Percentiles rank a stretch among this genome's conserved stretches.
phyloP scores from a whole-genome alignment of 1,140 invertebrate species.

The Tigriopus japonicus region DNA sequence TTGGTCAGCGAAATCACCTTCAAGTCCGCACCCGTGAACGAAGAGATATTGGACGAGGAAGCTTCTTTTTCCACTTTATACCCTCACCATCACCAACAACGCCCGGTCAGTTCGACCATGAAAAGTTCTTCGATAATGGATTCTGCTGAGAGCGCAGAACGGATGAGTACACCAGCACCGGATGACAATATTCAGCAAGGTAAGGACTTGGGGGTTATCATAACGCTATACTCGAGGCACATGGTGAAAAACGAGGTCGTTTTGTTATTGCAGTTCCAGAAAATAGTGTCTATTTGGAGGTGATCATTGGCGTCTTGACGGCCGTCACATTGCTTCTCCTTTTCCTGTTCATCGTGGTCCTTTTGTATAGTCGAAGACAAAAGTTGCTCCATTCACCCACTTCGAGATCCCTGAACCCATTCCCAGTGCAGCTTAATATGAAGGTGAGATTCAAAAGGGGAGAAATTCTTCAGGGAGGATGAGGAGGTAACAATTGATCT shows the following conservation, averaged over 20 bases:
- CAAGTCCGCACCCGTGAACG: conserved; percentile 33
- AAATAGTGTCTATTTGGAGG: conserved; percentile 31
- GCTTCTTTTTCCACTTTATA: background rate
- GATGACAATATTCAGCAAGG: background rate
- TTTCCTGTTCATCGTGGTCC: conserved; percentile 46
- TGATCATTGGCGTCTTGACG: conserved; percentile 51
- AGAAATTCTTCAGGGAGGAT: background rate
- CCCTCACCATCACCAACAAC: too few species aligned
- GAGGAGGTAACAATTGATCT: background rate
- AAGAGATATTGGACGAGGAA: background rate
- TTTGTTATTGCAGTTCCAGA: background rate
- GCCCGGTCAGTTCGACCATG: too few species aligned
- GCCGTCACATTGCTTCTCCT: conserved; percentile 47
- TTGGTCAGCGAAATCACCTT: conserved; percentile 56
- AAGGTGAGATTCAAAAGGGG: conserved; percentile 26
- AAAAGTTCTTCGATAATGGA: background rate
- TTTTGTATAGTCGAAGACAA: conserved; percentile 35
- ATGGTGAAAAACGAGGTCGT: background rate
- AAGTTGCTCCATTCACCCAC: conserved; percentile 8
- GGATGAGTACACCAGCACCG: background rate
- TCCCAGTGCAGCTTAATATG: conserved; percentile 29
- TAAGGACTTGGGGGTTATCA: background rate
- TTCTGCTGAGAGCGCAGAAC: background rate
- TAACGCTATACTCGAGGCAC: background rate
- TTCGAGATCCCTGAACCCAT: background rate